Percentiles rank a stretch among this genome's conserved stretches.
phyloP scores from a whole-genome alignment of 2,797 vertebrate genomes.

The Gadopsis marmoratus region DNA sequence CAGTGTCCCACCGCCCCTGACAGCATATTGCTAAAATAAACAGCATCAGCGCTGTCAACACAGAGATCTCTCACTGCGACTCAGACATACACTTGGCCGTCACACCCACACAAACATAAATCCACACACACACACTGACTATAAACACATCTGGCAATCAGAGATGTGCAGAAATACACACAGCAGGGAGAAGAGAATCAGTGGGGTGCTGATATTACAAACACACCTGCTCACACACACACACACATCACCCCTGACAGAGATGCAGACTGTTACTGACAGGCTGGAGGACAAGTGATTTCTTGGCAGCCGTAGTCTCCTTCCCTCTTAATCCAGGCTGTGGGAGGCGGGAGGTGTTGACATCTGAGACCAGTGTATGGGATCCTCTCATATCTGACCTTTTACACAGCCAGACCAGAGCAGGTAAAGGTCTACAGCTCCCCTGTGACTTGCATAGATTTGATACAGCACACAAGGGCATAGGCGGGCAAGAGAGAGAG shows the following conservation, averaged over 20 bases:
- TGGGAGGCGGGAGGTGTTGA: slow-evolving; percentile 53
- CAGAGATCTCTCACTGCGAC: slow-evolving; percentile 61
- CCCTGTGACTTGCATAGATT: slow-evolving; percentile 58
- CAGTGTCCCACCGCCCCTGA: slow-evolving; percentile 49
- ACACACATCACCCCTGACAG: slow-evolving; percentile 45
- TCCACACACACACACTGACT: slow-evolving; percentile 12
- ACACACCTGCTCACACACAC: slow-evolving; percentile 38
- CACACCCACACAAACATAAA: slow-evolving; percentile 48
- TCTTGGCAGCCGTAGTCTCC: slow-evolving; percentile 68
- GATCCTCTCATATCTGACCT: slow-evolving; percentile 79
- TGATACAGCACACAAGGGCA: slow-evolving; percentile 45
- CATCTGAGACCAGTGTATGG: slow-evolving; percentile 69
- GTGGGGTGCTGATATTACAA: slow-evolving; percentile 67
- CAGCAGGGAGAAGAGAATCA: slow-evolving; percentile 65
- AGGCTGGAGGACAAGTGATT: slow-evolving; percentile 64
- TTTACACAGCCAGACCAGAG: slow-evolving; percentile 74
- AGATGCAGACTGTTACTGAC: slow-evolving; percentile 66
- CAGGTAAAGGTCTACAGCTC: slow-evolving; percentile 79
- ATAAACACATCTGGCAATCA: slow-evolving; percentile 73
- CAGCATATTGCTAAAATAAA: slow-evolving; percentile 78
- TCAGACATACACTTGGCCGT: slow-evolving; percentile 67
- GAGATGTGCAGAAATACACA: slow-evolving; percentile 59
- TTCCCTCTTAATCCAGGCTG: slow-evolving; percentile 66
- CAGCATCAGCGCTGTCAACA: slow-evolving; percentile 74
- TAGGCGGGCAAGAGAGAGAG: background rate